Evolutionary conservation across 2,888 invertebrate species (phyloP).

Genomic region (Lagria hirta): DNA sequence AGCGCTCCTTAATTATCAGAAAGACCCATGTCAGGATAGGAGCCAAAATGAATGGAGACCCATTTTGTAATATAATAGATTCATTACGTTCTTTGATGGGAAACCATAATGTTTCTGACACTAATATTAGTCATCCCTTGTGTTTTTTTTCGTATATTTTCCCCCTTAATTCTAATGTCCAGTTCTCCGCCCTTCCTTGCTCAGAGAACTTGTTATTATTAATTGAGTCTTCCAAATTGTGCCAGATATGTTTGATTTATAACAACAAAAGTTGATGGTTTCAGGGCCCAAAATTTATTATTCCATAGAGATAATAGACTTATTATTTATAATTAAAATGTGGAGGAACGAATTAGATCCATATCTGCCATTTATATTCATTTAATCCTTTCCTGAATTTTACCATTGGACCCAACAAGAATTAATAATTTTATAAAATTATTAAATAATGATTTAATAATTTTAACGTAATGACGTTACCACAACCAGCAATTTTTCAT

Average conservation of each 20-base stretch:
- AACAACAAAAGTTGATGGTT: constrained; percentile 29
- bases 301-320: constrained; percentile 36
- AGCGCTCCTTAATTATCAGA: constrained; percentile 20
- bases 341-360: constrained; percentile 27
- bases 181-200: constrained; percentile 43
- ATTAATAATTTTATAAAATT: no score
- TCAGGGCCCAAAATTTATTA: constrained; percentile 29
- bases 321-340: constrained; percentile 40
- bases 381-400: no score
- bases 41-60: constrained; percentile 30
- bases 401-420: no score
- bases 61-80: constrained; percentile 50
- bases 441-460: no score
- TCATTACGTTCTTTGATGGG: constrained; percentile 51
- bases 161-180: constrained; percentile 42
- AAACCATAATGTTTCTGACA: constrained; percentile 47
- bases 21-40: constrained; percentile 16
- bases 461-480: no score
- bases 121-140: constrained; percentile 51
- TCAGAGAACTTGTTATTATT: constrained; percentile 40
- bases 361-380: constrained; percentile 24
- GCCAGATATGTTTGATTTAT: constrained; percentile 37
- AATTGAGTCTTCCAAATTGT: constrained; percentile 42
- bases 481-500: no score
- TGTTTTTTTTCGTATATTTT: constrained; percentile 45